Percentiles rank a stretch among this genome's conserved stretches.
These are phyloP conservation scores for Cecropterus lyciades DNA, from an alignment of 1,140 invertebrate genomes.

Conservation along the genomic window DNA sequence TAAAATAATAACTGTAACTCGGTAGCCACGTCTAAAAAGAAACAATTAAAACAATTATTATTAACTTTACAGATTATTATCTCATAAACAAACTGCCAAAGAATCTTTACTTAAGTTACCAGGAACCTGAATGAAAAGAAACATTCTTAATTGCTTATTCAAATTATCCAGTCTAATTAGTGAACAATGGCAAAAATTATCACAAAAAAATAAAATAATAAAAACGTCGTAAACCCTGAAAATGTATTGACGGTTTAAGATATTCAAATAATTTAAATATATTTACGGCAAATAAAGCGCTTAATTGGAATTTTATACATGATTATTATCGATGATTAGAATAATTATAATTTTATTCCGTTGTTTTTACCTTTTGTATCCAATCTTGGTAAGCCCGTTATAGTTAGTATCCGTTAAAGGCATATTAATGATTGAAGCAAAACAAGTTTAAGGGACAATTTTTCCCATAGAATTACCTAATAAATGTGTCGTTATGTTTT, in stretches of 20 bases:
- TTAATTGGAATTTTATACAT: constrained; percentile 14
- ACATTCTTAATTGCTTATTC: constrained; percentile 10
- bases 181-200: constrained; percentile 8
- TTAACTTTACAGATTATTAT: constrained; percentile 8
- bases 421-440: neutral
- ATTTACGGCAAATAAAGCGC: neutral
- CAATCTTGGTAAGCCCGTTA: neutral
- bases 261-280: constrained; percentile 8
- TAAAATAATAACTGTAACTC: neutral
- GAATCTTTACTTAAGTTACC: neutral
- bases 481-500: neutral
- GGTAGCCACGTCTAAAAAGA: neutral
- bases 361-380: constrained; percentile 1
- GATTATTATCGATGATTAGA: constrained; percentile 7
- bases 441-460: neutral
- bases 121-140: neutral
- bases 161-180: constrained; percentile 10
- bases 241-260: neutral
- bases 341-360: constrained; percentile 8
- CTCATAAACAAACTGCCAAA: neutral
- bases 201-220: constrained; percentile 6
- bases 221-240: neutral
- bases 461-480: constrained; percentile 8
- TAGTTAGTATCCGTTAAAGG: neutral
- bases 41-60: constrained; percentile 3